Conservation (phyloP, 1,140 invertebrate genomes). For the Lucilia sericata region DNA sequence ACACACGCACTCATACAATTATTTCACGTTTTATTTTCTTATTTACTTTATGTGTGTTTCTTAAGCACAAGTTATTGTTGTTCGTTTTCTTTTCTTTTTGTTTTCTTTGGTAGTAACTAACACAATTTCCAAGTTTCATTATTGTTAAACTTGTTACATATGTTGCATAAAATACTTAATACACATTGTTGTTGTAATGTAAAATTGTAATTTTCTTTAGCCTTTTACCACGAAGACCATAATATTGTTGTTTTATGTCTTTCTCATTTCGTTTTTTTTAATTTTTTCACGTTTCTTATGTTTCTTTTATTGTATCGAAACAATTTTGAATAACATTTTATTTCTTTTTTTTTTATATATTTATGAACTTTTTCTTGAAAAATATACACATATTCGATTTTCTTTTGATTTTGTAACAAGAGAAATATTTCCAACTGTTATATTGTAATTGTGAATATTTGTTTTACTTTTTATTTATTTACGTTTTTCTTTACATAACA, state of each 20-base stretch:
- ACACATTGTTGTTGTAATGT: not conserved
- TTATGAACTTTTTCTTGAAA: not conserved
- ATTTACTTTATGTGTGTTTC: too few species aligned
- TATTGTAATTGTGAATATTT: too few species aligned
- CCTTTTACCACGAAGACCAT: not conserved
- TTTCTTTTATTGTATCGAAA: not conserved
- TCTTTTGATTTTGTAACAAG: slow-evolving; percentile 35
- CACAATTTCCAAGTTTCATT: not conserved
- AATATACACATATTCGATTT: not conserved
- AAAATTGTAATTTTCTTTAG: not conserved
- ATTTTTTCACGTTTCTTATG: not conserved
- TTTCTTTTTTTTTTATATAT: not conserved
- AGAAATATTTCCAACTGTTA: too few species aligned
- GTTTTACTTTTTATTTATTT: too few species aligned
- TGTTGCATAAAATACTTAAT: slow-evolving; percentile 37
- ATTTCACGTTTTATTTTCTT: not conserved
- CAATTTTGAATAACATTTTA: not conserved
- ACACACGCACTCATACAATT: not conserved
- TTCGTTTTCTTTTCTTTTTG: not conserved
- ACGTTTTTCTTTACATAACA: too few species aligned
- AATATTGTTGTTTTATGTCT: too few species aligned
- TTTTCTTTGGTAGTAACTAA: not conserved
- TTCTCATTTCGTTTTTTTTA: too few species aligned
- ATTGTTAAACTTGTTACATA: slow-evolving; percentile 15
- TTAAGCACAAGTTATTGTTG: not conserved